Evolutionary conservation across 2,113 vertebrate genomes (phyloP), one percentile per base, ranked within the genome.

Genomic region (Sciurus niger): DNA sequence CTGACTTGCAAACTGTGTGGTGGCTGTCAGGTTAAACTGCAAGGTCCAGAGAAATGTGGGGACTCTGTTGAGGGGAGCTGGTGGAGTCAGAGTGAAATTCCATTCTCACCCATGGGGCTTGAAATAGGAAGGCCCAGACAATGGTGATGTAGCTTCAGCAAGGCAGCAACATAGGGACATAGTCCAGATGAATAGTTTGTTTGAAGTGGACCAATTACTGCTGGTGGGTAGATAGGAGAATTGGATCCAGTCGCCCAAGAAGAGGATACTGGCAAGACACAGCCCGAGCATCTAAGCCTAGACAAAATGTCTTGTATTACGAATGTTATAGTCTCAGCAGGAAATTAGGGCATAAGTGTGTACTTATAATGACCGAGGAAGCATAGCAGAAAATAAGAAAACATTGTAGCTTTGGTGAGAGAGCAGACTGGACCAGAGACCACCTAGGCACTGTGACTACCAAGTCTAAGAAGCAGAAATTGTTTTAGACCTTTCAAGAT

Each of bases 131-230:
- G 2, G 2, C 0, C 25, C 34, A 51, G 65, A 25, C n/a, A 28
- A 18, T 43, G 20, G 18, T 28, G 37, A 22, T 14, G 5, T 10
- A 2, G 11, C 58, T 32, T 60, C 30, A 1, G 10, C 84, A 77
- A 25, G 46, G 22, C 0, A 40, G 28, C 9, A 34, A 25, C 65
- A 68, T 1, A 28, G 55, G 5, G 13, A 25, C 3, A 0, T 2
- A 14, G 25, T n/a, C 48, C 63, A 30, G 18, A 32, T 32, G 55
- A 48, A 53, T 22, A 70, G 5, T 20, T 53, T 63, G 10, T 48
- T 28, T 63, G 30, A 85, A 65, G 51, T 90, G 46, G 13, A 84
- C 24, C 53, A 34, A 55, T 20, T 48, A 43, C 55, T 22, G 34
- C 5, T 17, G 13, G 1, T 5, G 14, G 25, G 5, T 30, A 4